Evolutionary conservation across 2,888 invertebrate genomes (phyloP), one percentile per base, ranked within the genome.

Genomic region (Mongoloraphidia duomilia): DNA sequence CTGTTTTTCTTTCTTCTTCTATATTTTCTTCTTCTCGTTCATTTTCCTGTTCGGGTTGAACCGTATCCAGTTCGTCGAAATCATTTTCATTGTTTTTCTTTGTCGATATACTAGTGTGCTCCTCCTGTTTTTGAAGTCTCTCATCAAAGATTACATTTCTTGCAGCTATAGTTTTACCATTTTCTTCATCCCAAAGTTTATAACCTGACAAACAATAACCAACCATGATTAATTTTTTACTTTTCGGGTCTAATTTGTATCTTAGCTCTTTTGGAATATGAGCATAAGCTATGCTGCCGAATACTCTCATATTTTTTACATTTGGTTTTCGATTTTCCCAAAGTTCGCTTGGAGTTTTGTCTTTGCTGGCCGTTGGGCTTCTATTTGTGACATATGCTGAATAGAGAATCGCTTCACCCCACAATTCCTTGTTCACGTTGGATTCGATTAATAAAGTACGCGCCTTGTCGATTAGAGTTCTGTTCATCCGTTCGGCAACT

Each of bases 361-460:
- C 33, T 34, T 35, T 50, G 8, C 12, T 33, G 26, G 44, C 8
- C n/a, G 46, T 49, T 4, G 46, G 42, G 44, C 43, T 47, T 46
- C 54, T 40, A 35, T 54, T 54, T 26, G 26, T 49, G 13, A 49
- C 9, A 36, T 54, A 54, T 3, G 44, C 44, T 38, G 52, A 44
- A 35, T 17, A 43, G 8, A 34, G 14, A n/a, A 50, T 14, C 11
- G 49, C 53, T 34, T 53, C 52, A 36, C 43, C 50, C 53, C 49
- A 53, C 13, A 53, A 53, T 48, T 42, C 17, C 36, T 52, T 50
- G 35, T 13, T n/a, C 33, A 51, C 34, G 11, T 41, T 38, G 8
- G 52, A 53, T 11, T 54, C 54, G 12, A 46, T 46, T 8, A 54
- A n/a, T 8, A 54, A 43, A 33, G 54, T 45, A 43, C 53, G 10